Evolutionary conservation across 2,797 vertebrate species (phyloP).

Genomic region (Oryzias sinensis): DNA sequence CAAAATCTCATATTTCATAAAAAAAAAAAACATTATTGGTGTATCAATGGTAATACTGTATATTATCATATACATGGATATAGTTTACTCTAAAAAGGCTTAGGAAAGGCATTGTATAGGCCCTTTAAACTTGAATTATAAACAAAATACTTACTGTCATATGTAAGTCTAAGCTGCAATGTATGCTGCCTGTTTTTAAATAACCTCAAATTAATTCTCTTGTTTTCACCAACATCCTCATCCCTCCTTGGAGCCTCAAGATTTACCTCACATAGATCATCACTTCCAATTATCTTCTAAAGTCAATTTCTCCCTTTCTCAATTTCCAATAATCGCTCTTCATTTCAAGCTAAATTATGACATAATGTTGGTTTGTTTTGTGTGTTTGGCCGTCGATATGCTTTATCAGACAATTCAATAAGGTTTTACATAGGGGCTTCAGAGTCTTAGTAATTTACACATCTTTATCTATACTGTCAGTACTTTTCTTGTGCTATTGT

Average conservation of each 20-base stretch:
- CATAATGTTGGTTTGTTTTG: background rate
- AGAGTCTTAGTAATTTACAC: background rate
- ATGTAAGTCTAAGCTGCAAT: constrained; percentile 20
- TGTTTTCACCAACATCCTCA: constrained; percentile 10
- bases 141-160: constrained; percentile 41
- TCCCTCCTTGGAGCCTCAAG: background rate
- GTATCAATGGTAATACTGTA: too few species aligned
- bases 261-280: constrained; percentile 11
- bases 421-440: background rate
- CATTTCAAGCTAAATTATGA: constrained; percentile 8
- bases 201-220: constrained; percentile 27
- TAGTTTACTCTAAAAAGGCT: too few species aligned
- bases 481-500: background rate
- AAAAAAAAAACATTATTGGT: too few species aligned
- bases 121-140: constrained; percentile 33
- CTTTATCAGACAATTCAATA: constrained; percentile 5
- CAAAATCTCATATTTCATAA: too few species aligned
- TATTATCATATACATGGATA: too few species aligned
- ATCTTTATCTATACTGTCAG: background rate
- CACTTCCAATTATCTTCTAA: constrained; percentile 13
- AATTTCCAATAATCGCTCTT: constrained; percentile 4
- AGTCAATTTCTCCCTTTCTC: constrained; percentile 10
- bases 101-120: background rate
- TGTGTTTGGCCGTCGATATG: constrained; percentile 9
- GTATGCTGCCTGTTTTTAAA: constrained; percentile 15